Evolutionary conservation across 2,888 invertebrate species (phyloP).

Genomic region (Tubulanus polymorphus): DNA sequence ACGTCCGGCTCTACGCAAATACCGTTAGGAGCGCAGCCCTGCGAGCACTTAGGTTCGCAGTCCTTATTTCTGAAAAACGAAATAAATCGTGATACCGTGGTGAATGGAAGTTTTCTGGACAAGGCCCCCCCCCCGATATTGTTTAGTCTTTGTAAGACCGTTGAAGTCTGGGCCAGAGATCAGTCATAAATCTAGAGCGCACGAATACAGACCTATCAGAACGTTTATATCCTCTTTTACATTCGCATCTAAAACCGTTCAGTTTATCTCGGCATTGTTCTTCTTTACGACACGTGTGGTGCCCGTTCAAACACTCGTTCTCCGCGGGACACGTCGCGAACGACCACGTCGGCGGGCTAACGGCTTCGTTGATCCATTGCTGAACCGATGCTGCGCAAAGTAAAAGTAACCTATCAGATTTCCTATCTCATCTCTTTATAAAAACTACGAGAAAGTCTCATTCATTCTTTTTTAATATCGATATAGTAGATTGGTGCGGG

Average conservation of each 20-base stretch:
- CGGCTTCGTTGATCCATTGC: too few relatives aligned
- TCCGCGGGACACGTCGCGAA: conserved; percentile 87
- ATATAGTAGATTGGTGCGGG: too few relatives aligned
- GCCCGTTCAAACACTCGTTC: conserved; percentile 86
- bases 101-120: not conserved
- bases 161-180: not conserved
- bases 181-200: not conserved
- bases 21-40: conserved; percentile 50
- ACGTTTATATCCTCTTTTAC: conserved; percentile 56
- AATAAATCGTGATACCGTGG: not conserved
- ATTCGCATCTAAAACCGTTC: conserved; percentile 79
- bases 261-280: conserved; percentile 78
- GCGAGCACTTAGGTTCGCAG: conserved; percentile 51
- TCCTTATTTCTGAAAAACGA: conserved; percentile 8
- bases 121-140: not conserved
- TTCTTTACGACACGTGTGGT: conserved; percentile 85
- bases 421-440: too few relatives aligned
- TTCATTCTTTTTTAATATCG: too few relatives aligned
- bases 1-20: conserved; percentile 49
- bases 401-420: too few relatives aligned
- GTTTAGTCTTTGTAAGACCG: too few relatives aligned
- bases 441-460: too few relatives aligned
- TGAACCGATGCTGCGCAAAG: too few relatives aligned
- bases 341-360: too few relatives aligned
- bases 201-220: conserved; percentile 4